Conservation (phyloP, 2,797 vertebrate species). For the Columba guinea region DNA sequence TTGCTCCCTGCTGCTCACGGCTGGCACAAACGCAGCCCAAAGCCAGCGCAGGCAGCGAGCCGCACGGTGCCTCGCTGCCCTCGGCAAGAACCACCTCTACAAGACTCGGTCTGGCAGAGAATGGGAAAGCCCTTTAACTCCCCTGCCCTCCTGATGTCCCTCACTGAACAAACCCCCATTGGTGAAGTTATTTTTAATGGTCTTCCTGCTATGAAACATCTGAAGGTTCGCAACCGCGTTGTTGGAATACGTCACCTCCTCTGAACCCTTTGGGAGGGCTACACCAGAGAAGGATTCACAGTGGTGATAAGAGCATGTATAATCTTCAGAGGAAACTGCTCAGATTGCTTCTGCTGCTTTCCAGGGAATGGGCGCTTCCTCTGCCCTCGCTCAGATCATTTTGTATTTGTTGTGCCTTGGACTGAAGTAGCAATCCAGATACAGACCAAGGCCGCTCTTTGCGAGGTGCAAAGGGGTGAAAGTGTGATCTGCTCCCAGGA, state of each 20-base stretch:
- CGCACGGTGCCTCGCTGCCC: fast-evolving
- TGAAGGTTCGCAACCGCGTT: neutral
- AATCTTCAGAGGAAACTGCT: neutral
- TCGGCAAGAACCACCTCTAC: neutral
- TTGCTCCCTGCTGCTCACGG: fast-evolving
- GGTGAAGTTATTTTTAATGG: neutral
- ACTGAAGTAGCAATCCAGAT: neutral
- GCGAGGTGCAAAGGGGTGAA: neutral
- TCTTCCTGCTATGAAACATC: neutral
- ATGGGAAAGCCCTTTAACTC: neutral
- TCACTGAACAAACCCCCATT: neutral
- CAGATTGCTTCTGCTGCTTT: neutral
- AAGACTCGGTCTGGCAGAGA: fast-evolving
- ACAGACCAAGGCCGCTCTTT: neutral
- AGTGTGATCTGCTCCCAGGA: neutral
- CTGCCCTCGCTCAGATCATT: neutral
- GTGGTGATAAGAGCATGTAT: neutral
- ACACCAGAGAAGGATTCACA: neutral
- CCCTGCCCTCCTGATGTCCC: neutral
- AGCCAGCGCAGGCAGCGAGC: neutral
- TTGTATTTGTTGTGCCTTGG: neutral
- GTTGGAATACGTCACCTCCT: neutral
- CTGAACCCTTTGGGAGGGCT: neutral
- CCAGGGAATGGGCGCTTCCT: neutral
- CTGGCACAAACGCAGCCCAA: neutral